Conservation (phyloP, 2,113 vertebrate genomes). For the Pygoscelis adeliae region DNA sequence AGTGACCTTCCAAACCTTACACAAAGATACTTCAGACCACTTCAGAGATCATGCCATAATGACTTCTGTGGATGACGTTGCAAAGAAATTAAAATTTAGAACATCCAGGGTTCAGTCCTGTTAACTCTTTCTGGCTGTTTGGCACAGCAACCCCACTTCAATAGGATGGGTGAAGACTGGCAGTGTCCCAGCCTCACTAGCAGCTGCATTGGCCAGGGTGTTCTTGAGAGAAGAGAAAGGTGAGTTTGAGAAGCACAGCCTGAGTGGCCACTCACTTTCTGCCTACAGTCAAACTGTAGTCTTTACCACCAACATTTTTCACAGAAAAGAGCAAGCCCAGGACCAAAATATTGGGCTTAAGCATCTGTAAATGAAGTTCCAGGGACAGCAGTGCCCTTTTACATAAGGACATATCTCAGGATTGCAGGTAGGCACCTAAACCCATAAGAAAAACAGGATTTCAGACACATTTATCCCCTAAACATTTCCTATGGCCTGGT, state of each 20-base stretch:
- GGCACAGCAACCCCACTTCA: background rate
- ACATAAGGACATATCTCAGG: background rate
- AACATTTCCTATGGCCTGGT: background rate
- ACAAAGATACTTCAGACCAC: background rate
- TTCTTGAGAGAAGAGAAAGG: background rate
- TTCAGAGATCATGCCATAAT: background rate
- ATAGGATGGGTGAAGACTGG: background rate
- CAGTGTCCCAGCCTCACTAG: background rate
- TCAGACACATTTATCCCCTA: background rate
- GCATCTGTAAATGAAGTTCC: background rate
- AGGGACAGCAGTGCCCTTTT: background rate
- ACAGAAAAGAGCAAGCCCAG: background rate
- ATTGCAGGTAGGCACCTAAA: background rate
- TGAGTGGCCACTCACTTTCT: background rate
- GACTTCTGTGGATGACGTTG: background rate
- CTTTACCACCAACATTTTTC: background rate
- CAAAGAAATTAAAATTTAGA: background rate
- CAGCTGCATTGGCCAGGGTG: background rate
- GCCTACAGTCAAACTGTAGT: background rate
- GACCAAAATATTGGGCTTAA: background rate
- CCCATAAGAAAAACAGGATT: background rate
- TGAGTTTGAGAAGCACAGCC: background rate
- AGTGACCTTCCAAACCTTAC: background rate
- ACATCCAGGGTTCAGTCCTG: background rate
- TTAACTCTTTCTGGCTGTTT: background rate